Conservation (phyloP, 2,888 invertebrate genomes). For the Papilio elwesi region DNA sequence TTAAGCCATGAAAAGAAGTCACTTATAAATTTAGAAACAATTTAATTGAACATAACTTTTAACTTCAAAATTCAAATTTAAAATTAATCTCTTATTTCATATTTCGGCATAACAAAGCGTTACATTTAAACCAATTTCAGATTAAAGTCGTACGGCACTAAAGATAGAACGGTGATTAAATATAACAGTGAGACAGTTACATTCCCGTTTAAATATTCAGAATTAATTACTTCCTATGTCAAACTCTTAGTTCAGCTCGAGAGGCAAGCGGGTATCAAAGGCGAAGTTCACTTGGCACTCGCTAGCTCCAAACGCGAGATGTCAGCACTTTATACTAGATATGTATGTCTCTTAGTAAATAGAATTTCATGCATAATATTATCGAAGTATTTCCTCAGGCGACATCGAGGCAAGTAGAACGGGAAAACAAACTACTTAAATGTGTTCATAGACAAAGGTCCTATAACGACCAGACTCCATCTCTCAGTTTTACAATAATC, state of each 20-base stretch:
- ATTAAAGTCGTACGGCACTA: no score
- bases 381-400: conserved; percentile 65
- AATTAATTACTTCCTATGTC: conserved; percentile 3
- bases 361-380: conserved; percentile 81
- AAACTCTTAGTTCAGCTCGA: not conserved
- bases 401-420: conserved; percentile 49
- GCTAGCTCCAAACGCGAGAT: conserved; percentile 27
- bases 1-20: no score
- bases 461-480: no score
- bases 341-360: conserved; percentile 61
- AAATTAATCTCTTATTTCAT: no score
- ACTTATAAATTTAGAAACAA: no score
- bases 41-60: no score
- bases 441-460: not conserved
- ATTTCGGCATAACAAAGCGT: no score
- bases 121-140: no score
- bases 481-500: no score
- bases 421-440: conserved; percentile 7
- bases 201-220: not conserved
- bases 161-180: no score
- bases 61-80: no score
- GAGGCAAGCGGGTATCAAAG: conserved; percentile 24
- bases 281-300: conserved; percentile 23
- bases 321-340: conserved; percentile 62
- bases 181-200: not conserved